Base-by-base conservation (phyloP, 2,888 invertebrate species). In the Cylindroiulus punctatus region DNA sequence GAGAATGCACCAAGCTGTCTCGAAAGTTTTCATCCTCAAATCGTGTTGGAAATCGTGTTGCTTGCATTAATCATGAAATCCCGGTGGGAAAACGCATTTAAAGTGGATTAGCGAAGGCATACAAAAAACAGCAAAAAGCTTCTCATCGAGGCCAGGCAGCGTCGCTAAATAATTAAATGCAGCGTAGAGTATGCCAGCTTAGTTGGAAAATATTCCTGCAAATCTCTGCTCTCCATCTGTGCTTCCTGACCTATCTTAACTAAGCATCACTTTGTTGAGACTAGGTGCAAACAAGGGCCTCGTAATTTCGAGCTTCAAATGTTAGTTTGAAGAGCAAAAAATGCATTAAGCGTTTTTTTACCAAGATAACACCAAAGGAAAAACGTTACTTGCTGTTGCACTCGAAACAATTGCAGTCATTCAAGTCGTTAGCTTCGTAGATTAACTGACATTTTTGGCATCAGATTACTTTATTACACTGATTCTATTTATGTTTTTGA, bases 31-130 rank as follows among this genome's bases (percentile, higher is more conserved):
- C 7, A 26, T 65, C 5, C 8, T 22, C 22, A 26, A 65, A 22
- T 65, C 65, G 65, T 65, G 65, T 65, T 65, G 65, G 22, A 65
- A 65, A 65, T 65, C 65, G 26, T 65, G 65, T 65, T 65, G 65
- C 65, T 26, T 65, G 65, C 65, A 65, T 65, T 65, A 65, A 65
- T 65, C 65, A 65, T 65, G 65, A 65, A 65, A 65, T 65, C 65
- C 65, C 65, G 26, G 22, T 65, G 65, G 65, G 65, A 65, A 65
- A 26, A 22, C 22, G 65, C 65, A 65, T 65, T 65, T 65, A 65
- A 65, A 65, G 65, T 65, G 65, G 65, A 65, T 65, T 65, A 65
- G 65, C 26, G 0, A 65, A 26, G 26, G 65, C 22, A 26, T n/a
- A 57, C 19, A 65, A 65, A 65, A 65, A 22, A 4, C 7, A 65